Base-by-base conservation (phyloP, 2,113 vertebrate genomes). In the Tautogolabrus adspersus region DNA sequence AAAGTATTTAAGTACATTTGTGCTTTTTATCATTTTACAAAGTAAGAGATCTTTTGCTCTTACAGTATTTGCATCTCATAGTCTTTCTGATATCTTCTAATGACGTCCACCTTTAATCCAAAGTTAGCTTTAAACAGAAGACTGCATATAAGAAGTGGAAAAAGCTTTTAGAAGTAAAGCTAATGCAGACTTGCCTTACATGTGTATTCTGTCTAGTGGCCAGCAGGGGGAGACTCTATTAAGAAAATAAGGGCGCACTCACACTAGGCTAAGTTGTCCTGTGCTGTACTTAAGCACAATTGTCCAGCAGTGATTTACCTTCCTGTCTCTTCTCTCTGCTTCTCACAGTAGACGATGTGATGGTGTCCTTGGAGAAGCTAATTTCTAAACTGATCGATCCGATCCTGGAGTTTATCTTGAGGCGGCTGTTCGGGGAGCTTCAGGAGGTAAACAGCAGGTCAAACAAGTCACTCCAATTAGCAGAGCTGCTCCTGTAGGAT, bases 361-460 rank as follows among this genome's bases (percentile, higher is more conserved):
- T 88, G 26, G 0, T 58, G 23, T 77, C 92, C 71, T 68, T 97
- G 30, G 87, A 93, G 88, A 92, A 84, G 40, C 88, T 84, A 0
- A 44, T 96, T 72, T 44, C 93, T 60, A 82, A 83, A 21, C 42
- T 92, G 16, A 38, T 93, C 0, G 94, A 96, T 84, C 93, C 96
- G 15, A 19, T 98, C 82, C 94, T 95, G 79, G 93, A 94, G 69
- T 98, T 97, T 72, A 66, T 97, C 58, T 86, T 96, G 37, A 91
- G 96, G 57, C 94, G 77, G 51, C 91, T 99, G 23, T 94, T 93
- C 63, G 91, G 95, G 37, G 97, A 97, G 47, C 89, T 98, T 38
- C 93, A 85, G 77, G 94, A 91, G 79, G 97, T 98, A 89, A 95
- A 93, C 84, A 60, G 15, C 56, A 21, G 75, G 16, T 62, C 21